These are phyloP conservation scores for Okapia johnstoni DNA, from an alignment of 2,113 vertebrate species.

Conservation along the genomic window DNA sequence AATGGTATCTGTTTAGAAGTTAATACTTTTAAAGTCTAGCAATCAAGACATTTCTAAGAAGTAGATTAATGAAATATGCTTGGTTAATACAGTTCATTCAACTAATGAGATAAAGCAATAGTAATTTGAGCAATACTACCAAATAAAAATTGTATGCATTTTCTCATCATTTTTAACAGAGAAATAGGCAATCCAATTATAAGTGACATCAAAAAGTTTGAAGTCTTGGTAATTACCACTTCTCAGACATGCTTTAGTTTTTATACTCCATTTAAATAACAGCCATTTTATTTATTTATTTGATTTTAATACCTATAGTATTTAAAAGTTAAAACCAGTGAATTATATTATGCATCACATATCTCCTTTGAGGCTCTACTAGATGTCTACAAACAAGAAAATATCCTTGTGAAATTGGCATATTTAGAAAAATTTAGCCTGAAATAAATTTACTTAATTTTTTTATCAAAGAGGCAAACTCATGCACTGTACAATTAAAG, in stretches of 20 bases:
- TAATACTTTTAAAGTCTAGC: not conserved
- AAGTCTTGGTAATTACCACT: not conserved
- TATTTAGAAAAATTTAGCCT: not conserved
- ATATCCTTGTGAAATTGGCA: not conserved
- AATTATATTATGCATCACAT: not conserved
- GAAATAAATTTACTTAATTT: not conserved
- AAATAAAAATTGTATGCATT: not conserved
- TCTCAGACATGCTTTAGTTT: not conserved
- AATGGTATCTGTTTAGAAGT: not conserved
- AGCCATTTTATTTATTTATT: not conserved
- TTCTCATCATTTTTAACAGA: slow-evolving; percentile 3
- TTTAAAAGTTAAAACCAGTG: not conserved
- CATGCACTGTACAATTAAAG: not conserved
- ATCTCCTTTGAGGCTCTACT: not conserved
- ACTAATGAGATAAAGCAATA: slow-evolving; percentile 12
- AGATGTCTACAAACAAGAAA: not conserved
- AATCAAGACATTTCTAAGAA: not conserved
- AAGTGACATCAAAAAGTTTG: not conserved
- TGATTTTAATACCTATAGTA: not conserved
- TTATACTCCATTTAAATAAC: not conserved
- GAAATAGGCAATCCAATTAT: not conserved
- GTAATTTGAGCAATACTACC: not conserved
- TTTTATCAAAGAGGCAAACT: not conserved
- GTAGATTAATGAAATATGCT: not conserved
- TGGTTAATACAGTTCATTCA: slow-evolving; percentile 2